Percentiles rank a stretch among this genome's conserved stretches.
Conservation (phyloP, 2,797 vertebrate genomes). For the Clamator glandarius region DNA sequence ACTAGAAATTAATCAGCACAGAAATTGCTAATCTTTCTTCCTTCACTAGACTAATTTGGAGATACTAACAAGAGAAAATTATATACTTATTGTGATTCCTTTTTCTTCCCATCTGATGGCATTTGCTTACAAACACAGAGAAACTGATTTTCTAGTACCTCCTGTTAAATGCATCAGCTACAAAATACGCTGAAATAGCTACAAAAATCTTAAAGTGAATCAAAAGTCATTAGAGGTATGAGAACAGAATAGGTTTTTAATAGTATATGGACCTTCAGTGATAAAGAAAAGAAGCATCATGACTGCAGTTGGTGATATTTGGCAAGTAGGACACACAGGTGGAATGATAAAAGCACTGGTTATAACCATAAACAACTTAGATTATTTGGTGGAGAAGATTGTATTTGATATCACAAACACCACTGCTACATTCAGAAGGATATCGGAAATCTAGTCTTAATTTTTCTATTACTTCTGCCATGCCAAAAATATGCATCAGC, state of each 20-base stretch:
- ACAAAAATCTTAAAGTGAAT: not conserved
- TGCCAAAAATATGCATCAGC: not conserved
- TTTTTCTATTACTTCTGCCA: not conserved
- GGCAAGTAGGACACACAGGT: not conserved
- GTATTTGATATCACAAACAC: not conserved
- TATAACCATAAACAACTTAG: not conserved
- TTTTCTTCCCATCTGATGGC: not conserved
- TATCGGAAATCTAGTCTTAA: not conserved
- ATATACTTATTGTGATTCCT: not conserved
- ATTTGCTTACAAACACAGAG: not conserved
- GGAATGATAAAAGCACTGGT: not conserved
- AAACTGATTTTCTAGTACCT: not conserved
- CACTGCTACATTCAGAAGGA: not conserved
- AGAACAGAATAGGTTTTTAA: not conserved
- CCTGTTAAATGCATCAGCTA: not conserved
- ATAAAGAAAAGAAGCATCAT: not conserved
- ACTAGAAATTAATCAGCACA: not conserved
- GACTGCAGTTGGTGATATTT: not conserved
- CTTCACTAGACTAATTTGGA: not conserved
- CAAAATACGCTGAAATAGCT: not conserved
- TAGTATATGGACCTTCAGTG: not conserved
- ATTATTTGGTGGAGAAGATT: not conserved
- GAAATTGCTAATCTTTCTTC: constrained; percentile 20
- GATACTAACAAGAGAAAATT: not conserved
- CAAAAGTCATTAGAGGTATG: not conserved